Evolutionary conservation across 2,888 invertebrate genomes (phyloP).

Genomic region (Drosophila borborema): DNA sequence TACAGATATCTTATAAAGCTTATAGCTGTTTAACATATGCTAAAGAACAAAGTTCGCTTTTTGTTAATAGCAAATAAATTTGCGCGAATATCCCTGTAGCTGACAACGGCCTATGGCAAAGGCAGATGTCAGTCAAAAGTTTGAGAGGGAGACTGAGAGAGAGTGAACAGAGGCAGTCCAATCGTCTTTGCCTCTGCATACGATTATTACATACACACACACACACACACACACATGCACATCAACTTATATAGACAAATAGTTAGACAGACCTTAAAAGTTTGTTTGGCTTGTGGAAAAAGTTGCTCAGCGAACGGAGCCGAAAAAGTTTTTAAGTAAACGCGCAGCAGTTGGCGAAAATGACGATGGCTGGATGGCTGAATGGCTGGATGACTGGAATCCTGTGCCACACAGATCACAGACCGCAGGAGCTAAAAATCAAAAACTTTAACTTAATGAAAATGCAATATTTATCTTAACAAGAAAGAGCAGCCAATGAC

Average conservation of each 20-base stretch:
- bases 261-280: constrained; percentile 48
- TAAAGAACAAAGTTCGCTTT: constrained; percentile 22
- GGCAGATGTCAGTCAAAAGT: constrained; percentile 60
- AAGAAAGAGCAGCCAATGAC: constrained; percentile 25
- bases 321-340: constrained; percentile 60
- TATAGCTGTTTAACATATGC: constrained; percentile 2
- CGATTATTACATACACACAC: constrained; percentile 41
- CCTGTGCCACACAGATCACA: constrained; percentile 43
- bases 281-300: constrained; percentile 45
- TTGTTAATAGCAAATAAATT: constrained; percentile 35
- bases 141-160: background rate
- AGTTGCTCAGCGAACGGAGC: constrained; percentile 37
- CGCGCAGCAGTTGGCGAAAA: constrained; percentile 19
- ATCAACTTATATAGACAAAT: constrained; percentile 26
- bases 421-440: constrained; percentile 57
- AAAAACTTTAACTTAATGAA: constrained; percentile 65
- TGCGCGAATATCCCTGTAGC: constrained; percentile 34
- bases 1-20: background rate
- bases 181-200: constrained; percentile 42
- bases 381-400: constrained; percentile 13
- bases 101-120: constrained; percentile 51
- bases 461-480: constrained; percentile 58
- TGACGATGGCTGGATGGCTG: constrained; percentile 17
- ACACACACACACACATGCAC: constrained; percentile 3
- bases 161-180: constrained; percentile 17